Base-by-base conservation (phyloP, 2,797 vertebrate species). In the Pempheris klunzingeri region DNA sequence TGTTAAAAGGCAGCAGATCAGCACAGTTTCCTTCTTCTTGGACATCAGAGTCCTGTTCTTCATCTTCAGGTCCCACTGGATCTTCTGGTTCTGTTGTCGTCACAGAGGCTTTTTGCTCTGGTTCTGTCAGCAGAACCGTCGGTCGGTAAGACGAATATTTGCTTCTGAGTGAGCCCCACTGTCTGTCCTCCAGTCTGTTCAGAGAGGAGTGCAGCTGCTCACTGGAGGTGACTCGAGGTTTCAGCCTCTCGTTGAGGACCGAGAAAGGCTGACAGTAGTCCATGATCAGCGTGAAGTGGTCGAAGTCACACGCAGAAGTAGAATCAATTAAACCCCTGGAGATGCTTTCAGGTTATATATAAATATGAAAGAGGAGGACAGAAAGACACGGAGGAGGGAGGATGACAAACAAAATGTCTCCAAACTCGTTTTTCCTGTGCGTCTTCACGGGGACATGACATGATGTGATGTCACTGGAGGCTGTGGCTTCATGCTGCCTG, bases 401-500 rank as follows among this genome's bases (percentile, higher is more conserved):
- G 24, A 30, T 54, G 65, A 57, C 55, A 18, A 47, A 43, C 9
- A 77, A 84, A 94, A 95, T 93, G 93, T 71, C 28, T 18, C 55
- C 81, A 41, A 77, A 93, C 95, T 68, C 0, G 95, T 92, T 94
- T 84, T 92, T 93, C 95, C 90, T 88, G 15, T 69, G 72, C n/a
- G 61, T 82, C 79, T 71, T 83, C 54, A 73, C 53, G 70, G 77
- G 28, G 14, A 11, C 68, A 74, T 81, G 83, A 68, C 57, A 63
- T 30, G 85, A 85, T 73, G 71, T 90, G 88, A 87, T 71, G 87
- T 91, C 89, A 92, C 3, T 0, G 69, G 79, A 89, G 87, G 83
- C 39, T 55, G 88, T 81, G 82, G 79, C 66, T 81, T 84, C 44
- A 20, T 17, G 55, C 39, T 43, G 49, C n/a, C 24, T 4, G 28